phyloP scores from a whole-genome alignment of 1,140 invertebrate genomes.

The Mya arenaria region DNA sequence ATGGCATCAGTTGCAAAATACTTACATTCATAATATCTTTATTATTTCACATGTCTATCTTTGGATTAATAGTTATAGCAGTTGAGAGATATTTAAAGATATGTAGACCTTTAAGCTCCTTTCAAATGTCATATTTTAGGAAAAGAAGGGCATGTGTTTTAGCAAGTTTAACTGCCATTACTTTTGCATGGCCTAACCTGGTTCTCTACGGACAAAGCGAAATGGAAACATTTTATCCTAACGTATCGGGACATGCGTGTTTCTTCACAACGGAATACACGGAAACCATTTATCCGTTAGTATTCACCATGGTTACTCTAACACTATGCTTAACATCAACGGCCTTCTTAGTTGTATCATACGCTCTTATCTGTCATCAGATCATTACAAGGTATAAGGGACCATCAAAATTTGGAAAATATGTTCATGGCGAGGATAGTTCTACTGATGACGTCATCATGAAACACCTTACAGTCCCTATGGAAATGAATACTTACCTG shows the following conservation, averaged over 20 bases:
- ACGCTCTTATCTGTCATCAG: constrained; percentile 37
- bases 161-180: not conserved
- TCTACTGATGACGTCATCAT: too few species aligned
- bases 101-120: constrained; percentile 28
- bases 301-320: constrained; percentile 27
- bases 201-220: constrained; percentile 43
- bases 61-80: constrained; percentile 43
- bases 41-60: constrained; percentile 36
- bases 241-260: constrained; percentile 39
- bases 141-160: constrained; percentile 17
- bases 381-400: constrained; percentile 29
- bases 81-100: constrained; percentile 53
- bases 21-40: constrained; percentile 37
- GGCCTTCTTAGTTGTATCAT: constrained; percentile 18
- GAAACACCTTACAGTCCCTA: too few species aligned
- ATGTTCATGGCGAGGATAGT: too few species aligned
- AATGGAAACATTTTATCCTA: constrained; percentile 16
- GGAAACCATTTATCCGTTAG: constrained; percentile 36
- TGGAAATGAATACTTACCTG: too few species aligned
- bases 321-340: constrained; percentile 26
- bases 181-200: constrained; percentile 49
- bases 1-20: constrained; percentile 6
- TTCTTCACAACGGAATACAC: constrained; percentile 36
- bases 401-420: too few species aligned
- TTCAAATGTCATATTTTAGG: constrained; percentile 40